Base-by-base conservation (phyloP, 2,797 vertebrate species). In the Gadopsis bispinosus region DNA sequence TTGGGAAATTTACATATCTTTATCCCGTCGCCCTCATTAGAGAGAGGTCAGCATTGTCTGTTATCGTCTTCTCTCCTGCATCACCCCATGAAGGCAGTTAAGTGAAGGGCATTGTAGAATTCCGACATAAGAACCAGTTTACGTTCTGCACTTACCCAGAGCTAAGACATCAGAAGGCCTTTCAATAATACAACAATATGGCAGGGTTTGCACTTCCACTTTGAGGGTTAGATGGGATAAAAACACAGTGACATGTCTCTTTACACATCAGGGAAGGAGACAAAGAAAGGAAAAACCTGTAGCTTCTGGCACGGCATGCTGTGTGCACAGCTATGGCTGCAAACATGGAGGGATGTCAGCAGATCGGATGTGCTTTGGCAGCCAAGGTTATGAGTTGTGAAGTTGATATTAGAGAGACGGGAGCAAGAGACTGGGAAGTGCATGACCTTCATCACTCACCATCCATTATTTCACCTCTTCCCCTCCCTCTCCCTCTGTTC, bases 361-460 rank as follows among this genome's bases (percentile, higher is more conserved):
- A 35, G 48, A 76, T 86, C 85, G 70, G 47, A 78, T 78, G 62
- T 67, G 73, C 58, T 74, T 59, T 80, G 72, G 76, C 75, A 77
- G 83, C 75, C 80, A 83, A 89, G 88, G 84, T 86, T 81, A 72
- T 41, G 84, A 83, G 80, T 89, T 90, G 86, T 86, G 70, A 91
- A 90, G 86, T 76, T 89, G 78, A 87, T 77, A 81, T 87, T 71
- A 81, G 73, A 88, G 70, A 72, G 56, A 68, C n/a, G 66, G 55
- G 65, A 79, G 80, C 58, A 63, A 78, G 26, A 16, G 78, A 87
- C 77, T 84, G 79, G 83, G 76, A 90, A 91, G 85, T 56, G 69
- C 61, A 41, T 87, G 91, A 93, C 93, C 92, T 94, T 93, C 90
- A 90, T 89, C 80, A 45, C 74, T 87, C 71, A 70, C 83, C 60